Conservation (phyloP, 2,797 vertebrate genomes). For the Perodicticus potto region DNA sequence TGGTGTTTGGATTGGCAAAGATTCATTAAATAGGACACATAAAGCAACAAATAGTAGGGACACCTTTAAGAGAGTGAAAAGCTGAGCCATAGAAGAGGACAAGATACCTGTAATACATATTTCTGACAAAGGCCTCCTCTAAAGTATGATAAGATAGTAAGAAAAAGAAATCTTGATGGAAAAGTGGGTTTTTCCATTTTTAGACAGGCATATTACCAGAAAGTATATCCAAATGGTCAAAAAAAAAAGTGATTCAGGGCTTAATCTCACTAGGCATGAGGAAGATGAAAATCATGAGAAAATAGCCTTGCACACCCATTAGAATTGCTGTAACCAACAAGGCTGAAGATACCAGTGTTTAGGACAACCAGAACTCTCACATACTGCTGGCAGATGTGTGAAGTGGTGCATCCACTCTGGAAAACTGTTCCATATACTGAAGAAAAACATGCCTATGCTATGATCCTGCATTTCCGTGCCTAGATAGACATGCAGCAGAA, state of each 20-base stretch:
- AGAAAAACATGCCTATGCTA: not conserved
- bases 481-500: not conserved
- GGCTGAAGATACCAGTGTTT: not conserved
- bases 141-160: not conserved
- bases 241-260: not conserved
- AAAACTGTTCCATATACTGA: not conserved
- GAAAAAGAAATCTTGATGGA: not conserved
- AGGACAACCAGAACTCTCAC: too few species aligned
- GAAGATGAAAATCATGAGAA: not conserved
- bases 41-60: not conserved
- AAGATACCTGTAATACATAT: not conserved
- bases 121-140: constrained; percentile 10
- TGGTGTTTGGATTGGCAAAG: not conserved
- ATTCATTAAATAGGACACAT: constrained; percentile 25
- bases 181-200: not conserved
- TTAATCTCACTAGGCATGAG: not conserved
- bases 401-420: not conserved
- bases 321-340: not conserved
- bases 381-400: not conserved
- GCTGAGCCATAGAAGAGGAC: not conserved
- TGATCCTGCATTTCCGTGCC: not conserved
- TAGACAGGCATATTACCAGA: not conserved
- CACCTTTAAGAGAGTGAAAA: constrained; percentile 3
- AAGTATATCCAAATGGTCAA: not conserved
- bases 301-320: not conserved